A percentile compares a stretch with the other conserved stretches of the same genome.
These are phyloP conservation scores for Apis cerana DNA, from an alignment of 1,140 invertebrate species.

Conservation along the genomic window DNA sequence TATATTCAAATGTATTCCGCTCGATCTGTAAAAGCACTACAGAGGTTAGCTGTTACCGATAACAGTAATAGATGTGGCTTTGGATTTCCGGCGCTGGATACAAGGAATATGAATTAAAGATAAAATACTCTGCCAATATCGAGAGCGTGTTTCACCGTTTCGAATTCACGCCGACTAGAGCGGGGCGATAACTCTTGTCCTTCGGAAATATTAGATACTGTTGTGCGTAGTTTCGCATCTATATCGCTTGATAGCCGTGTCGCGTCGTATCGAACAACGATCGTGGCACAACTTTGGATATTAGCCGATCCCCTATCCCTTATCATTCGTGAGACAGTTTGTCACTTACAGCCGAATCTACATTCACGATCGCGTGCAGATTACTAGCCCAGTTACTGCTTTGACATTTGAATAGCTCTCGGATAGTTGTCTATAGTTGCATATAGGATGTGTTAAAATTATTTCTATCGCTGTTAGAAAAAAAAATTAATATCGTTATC, in stretches of 20 bases:
- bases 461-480: no score
- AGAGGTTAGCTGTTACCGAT: slow-evolving; percentile 13
- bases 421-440: neutral
- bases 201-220: slow-evolving; percentile 28
- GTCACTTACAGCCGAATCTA: slow-evolving; percentile 49
- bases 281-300: slow-evolving; percentile 28
- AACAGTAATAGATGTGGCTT: neutral
- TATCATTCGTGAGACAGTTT: slow-evolving; percentile 49
- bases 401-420: slow-evolving; percentile 44
- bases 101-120: slow-evolving; percentile 16
- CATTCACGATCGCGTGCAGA: slow-evolving; percentile 34
- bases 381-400: slow-evolving; percentile 37
- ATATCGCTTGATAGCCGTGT: slow-evolving; percentile 30
- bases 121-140: slow-evolving; percentile 19
- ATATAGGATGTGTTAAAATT: no score
- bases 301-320: slow-evolving; percentile 35
- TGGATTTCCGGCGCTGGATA: neutral
- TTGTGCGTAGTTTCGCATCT: slow-evolving; percentile 19
- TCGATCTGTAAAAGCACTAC: neutral
- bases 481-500: no score
- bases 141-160: slow-evolving; percentile 12
- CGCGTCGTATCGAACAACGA: slow-evolving; percentile 17
- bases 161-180: neutral
- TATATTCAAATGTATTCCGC: neutral
- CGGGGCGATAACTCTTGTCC: slow-evolving; percentile 2